A percentile compares a stretch with the other conserved stretches of the same genome.
These are phyloP conservation scores for Sebastolobus altivelis DNA, from an alignment of 2,797 vertebrate genomes.

Conservation along the genomic window DNA sequence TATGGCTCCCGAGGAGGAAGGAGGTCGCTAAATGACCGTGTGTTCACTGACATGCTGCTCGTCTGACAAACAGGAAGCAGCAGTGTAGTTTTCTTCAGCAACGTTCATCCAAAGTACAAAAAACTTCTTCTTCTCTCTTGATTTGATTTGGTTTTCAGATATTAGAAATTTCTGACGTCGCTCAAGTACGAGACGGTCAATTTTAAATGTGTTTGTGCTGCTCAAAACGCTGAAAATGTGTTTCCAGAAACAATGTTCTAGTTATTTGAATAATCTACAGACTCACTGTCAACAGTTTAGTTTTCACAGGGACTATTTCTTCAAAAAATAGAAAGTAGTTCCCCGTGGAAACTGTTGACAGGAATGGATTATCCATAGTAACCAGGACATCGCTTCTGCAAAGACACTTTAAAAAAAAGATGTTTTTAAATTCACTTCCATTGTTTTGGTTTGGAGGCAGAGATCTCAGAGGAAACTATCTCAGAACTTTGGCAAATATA, in stretches of 20 bases:
- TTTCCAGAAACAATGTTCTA: not conserved
- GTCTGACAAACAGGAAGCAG: slow-evolving; percentile 54
- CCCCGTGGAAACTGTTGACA: not conserved
- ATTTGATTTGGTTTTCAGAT: not conserved
- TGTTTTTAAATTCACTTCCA: not conserved
- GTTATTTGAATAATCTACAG: not conserved
- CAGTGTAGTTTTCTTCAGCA: not conserved
- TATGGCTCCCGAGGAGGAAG: slow-evolving; percentile 56
- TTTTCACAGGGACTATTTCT: not conserved
- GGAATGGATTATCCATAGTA: not conserved
- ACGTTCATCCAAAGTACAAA: too few species aligned
- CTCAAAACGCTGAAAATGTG: not conserved
- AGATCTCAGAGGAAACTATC: not conserved
- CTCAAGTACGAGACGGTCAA: not conserved
- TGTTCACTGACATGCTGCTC: slow-evolving; percentile 3
- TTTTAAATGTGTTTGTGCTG: not conserved
- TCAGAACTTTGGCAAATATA: not conserved
- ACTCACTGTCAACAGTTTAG: not conserved
- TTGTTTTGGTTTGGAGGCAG: not conserved
- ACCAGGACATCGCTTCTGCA: not conserved
- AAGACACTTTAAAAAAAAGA: not conserved
- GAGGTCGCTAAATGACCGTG: slow-evolving; percentile 29
- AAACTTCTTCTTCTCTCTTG: not conserved
- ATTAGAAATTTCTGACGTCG: not conserved
- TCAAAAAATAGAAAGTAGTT: not conserved